Conservation (phyloP, 2,113 vertebrate genomes). For the Isichthys henryi region DNA sequence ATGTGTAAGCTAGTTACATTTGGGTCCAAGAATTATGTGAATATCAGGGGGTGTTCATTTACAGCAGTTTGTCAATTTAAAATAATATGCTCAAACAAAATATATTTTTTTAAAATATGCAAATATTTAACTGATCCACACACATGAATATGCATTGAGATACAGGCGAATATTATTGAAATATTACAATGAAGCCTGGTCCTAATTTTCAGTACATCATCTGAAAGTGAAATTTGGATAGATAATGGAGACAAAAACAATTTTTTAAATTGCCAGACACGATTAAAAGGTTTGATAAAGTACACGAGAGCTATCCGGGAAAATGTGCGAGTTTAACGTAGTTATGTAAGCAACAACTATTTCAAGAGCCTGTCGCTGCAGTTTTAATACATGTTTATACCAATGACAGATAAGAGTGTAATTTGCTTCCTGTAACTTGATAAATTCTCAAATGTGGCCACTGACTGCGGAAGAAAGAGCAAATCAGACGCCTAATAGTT, state of each 20-base stretch:
- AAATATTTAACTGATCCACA: not conserved
- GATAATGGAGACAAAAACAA: not conserved
- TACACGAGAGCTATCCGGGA: not conserved
- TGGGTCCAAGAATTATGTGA: not conserved
- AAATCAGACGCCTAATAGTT: conserved; percentile 3
- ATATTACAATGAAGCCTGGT: not conserved
- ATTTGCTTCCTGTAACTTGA: not conserved
- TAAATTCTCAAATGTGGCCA: not conserved
- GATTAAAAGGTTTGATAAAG: not conserved
- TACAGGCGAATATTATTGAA: not conserved
- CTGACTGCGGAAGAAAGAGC: not conserved
- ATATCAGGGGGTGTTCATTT: not conserved
- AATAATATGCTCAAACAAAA: not conserved
- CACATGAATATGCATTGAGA: not conserved
- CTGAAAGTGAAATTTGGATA: not conserved
- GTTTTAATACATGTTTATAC: not conserved
- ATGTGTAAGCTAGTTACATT: not conserved
- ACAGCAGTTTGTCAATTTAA: not conserved
- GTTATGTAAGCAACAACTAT: not conserved
- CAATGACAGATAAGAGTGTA: not conserved
- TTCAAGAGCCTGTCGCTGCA: not conserved
- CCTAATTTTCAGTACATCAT: not conserved
- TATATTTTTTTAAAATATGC: not conserved
- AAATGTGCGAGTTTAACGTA: not conserved
- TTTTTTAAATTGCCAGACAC: not conserved